phyloP scores from a whole-genome alignment of 2,113 vertebrate species.

The Saiga tatarica region DNA sequence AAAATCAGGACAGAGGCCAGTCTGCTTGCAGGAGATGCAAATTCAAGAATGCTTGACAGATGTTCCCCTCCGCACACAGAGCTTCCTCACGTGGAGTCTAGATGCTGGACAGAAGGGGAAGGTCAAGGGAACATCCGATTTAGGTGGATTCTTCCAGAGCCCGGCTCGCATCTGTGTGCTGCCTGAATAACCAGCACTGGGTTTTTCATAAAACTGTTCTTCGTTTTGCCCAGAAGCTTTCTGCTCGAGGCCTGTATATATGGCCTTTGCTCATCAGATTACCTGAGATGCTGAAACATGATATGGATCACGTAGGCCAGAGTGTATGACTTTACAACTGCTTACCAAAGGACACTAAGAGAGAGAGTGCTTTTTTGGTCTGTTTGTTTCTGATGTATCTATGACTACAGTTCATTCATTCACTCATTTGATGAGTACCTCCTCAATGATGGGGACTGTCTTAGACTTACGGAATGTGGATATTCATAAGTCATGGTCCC shows the following conservation, averaged over 20 bases:
- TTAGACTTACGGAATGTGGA: background rate
- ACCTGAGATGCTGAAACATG: constrained; percentile 23
- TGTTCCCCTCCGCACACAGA: background rate
- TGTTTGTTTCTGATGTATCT: background rate
- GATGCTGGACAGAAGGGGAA: background rate
- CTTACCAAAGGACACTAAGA: background rate
- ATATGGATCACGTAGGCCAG: background rate
- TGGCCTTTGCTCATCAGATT: background rate
- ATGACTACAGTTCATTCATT: background rate
- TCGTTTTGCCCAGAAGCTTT: background rate
- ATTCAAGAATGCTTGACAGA: background rate
- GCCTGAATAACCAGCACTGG: background rate
- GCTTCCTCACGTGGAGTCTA: background rate
- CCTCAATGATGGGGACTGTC: background rate
- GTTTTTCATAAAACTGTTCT: constrained; percentile 12
- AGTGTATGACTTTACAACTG: background rate
- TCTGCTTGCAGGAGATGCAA: constrained; percentile 19
- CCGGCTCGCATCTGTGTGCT: background rate
- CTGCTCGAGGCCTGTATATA: background rate
- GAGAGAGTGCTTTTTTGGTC: background rate
- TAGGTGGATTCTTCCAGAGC: background rate
- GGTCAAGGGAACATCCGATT: background rate
- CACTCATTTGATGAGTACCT: background rate
- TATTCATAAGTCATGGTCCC: background rate
- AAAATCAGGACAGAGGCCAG: constrained; percentile 55